Conservation (phyloP, 2,888 invertebrate species). For the Drosophila niveifrons region DNA sequence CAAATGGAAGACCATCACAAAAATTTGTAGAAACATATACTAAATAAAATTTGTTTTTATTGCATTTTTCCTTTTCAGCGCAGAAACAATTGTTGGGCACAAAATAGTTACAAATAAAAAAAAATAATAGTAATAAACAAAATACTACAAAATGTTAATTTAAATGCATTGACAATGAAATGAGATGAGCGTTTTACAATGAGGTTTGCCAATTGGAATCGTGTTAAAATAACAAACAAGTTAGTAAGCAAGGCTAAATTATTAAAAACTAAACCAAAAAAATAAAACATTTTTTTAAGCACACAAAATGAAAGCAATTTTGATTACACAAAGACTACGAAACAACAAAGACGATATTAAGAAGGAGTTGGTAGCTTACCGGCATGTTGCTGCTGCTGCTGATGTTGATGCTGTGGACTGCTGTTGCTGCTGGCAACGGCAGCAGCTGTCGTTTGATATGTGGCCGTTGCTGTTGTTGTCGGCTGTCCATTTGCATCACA, state of each 20-base stretch:
- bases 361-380: conserved; percentile 60
- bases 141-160: conserved; percentile 38
- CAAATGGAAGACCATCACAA: conserved; percentile 70
- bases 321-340: conserved; percentile 45
- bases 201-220: conserved; percentile 46
- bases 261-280: conserved; percentile 39
- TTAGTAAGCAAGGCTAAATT: conserved; percentile 41
- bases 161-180: conserved; percentile 41
- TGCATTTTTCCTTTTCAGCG: conserved; percentile 38
- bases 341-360: conserved; percentile 33
- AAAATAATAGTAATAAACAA: conserved; percentile 24
- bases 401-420: conserved; percentile 55
- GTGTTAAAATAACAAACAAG: conserved; percentile 17
- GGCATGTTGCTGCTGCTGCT: conserved; percentile 61
- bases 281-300: conserved; percentile 39
- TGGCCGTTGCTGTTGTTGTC: conserved; percentile 68
- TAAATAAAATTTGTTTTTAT: conserved; percentile 26
- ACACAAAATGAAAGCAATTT: conserved; percentile 47
- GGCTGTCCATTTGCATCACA: conserved; percentile 80
- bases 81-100: conserved; percentile 40
- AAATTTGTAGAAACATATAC: conserved; percentile 31
- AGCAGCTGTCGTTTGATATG: conserved; percentile 68
- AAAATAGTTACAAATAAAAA: conserved; percentile 7
- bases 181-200: conserved; percentile 29
- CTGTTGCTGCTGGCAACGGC: conserved; percentile 66